A percentile compares a stretch with the other conserved stretches of the same genome.
Evolutionary conservation across 2,888 invertebrate species (phyloP).

Genomic region (Drosophila affinis): DNA sequence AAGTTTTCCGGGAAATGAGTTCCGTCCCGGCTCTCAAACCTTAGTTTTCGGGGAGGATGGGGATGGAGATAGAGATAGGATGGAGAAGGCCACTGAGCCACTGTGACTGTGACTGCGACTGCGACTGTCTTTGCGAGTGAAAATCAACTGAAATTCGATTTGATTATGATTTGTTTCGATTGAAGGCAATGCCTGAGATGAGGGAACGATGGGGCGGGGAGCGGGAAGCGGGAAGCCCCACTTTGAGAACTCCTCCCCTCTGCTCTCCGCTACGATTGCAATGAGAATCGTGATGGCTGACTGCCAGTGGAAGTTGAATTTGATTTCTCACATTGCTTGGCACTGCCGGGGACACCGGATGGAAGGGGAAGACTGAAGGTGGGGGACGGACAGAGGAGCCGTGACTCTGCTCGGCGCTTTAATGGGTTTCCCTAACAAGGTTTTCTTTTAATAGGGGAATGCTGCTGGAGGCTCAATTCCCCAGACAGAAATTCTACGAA

Average conservation of each 20-base stretch:
- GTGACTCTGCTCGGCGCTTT: conserved; percentile 28
- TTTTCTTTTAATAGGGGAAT: conserved; percentile 21
- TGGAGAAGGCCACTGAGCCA: conserved; percentile 41
- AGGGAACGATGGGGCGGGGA: not conserved
- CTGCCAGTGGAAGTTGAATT: conserved; percentile 55
- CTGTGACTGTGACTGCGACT: conserved; percentile 40
- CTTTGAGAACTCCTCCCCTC: conserved; percentile 5
- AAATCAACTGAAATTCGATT: conserved; percentile 79
- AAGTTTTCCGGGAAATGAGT: conserved; percentile 49
- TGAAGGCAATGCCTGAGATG: conserved; percentile 42
- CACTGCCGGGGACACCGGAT: conserved; percentile 38
- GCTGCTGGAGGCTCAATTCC: conserved; percentile 6
- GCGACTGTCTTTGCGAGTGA: conserved; percentile 73
- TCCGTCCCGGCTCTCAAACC: conserved; percentile 6
- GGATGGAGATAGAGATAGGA: conserved; percentile 7
- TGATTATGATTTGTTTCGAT: conserved; percentile 80
- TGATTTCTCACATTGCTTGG: conserved; percentile 68
- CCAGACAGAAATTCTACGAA: not conserved
- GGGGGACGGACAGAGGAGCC: not conserved
- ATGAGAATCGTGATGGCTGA: conserved; percentile 55
- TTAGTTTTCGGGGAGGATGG: conserved; percentile 17
- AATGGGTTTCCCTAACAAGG: conserved; percentile 59
- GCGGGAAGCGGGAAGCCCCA: not conserved
- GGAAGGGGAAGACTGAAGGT: not conserved
- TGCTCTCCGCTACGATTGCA: conserved; percentile 46